Evolutionary conservation across 2,113 vertebrate genomes (phyloP).

Genomic region (Gymnarchus niloticus): DNA sequence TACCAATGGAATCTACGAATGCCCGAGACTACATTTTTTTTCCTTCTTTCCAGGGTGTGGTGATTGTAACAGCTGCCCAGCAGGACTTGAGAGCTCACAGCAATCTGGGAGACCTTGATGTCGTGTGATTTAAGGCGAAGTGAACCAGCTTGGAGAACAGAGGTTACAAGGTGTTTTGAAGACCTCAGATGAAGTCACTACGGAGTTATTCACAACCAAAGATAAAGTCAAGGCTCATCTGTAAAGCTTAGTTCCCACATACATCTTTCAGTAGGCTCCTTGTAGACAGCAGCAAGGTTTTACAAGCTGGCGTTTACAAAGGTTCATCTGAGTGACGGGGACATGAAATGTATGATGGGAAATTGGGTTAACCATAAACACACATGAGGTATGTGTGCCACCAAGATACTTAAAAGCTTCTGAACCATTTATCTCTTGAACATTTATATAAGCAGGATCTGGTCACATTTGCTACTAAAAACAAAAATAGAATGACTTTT

Average conservation of each 20-base stretch:
- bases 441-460: background rate
- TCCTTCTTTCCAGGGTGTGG: slow-evolving; percentile 30
- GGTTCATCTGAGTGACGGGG: background rate
- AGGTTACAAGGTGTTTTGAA: slow-evolving; percentile 37
- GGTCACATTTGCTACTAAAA: background rate
- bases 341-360: background rate
- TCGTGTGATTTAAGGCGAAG: slow-evolving; percentile 41
- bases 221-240: background rate
- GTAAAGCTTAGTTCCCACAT: too few species aligned
- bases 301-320: background rate
- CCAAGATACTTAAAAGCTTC: background rate
- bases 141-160: slow-evolving; percentile 9
- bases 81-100: slow-evolving; percentile 46
- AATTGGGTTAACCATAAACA: background rate
- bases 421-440: background rate
- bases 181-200: background rate
- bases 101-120: slow-evolving; percentile 49
- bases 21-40: background rate
- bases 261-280: background rate
- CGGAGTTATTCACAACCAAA: background rate
- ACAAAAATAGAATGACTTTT: background rate
- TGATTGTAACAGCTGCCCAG: slow-evolving; percentile 67
- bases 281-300: background rate
- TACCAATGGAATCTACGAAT: slow-evolving; percentile 44
- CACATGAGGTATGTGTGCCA: background rate